phyloP scores from a whole-genome alignment of 2,888 invertebrate genomes.

The Mesorhabditis belari region DNA sequence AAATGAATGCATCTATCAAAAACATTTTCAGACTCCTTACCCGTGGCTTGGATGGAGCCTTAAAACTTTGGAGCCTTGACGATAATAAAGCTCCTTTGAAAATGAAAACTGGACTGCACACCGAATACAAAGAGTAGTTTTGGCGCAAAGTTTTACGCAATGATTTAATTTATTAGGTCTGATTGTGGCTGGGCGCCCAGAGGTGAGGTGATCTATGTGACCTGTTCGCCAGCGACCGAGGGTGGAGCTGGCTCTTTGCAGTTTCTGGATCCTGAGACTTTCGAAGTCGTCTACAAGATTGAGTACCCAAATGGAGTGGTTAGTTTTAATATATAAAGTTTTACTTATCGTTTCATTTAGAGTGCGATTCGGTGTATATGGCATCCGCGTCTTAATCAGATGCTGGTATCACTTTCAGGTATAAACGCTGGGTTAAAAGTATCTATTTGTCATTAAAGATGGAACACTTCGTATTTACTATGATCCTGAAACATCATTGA shows the following conservation, averaged over 20 bases:
- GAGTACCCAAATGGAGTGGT: constrained; percentile 68
- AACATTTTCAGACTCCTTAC: constrained; percentile 9
- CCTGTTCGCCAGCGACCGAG: constrained; percentile 67
- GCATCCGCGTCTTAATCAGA: constrained; percentile 96
- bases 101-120: constrained; percentile 67
- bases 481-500: constrained; percentile 72
- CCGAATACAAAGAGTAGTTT: constrained; percentile 66
- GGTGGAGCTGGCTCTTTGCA: constrained; percentile 64
- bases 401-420: constrained; percentile 80
- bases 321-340: constrained; percentile 1
- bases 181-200: constrained; percentile 79
- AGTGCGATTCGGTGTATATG: constrained; percentile 78
- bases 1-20: background rate
- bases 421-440: constrained; percentile 76
- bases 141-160: background rate
- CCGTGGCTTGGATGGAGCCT: constrained; percentile 68
- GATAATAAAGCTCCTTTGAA: constrained; percentile 73
- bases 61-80: constrained; percentile 77
- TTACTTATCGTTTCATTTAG: constrained; percentile 31
- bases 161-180: constrained; percentile 55
- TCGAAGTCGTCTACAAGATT: constrained; percentile 69
- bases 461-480: constrained; percentile 73
- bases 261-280: constrained; percentile 74
- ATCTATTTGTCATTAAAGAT: background rate
- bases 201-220: constrained; percentile 79